Evolutionary conservation across 2,888 invertebrate genomes (phyloP).

Genomic region (Leuctra nigra): DNA sequence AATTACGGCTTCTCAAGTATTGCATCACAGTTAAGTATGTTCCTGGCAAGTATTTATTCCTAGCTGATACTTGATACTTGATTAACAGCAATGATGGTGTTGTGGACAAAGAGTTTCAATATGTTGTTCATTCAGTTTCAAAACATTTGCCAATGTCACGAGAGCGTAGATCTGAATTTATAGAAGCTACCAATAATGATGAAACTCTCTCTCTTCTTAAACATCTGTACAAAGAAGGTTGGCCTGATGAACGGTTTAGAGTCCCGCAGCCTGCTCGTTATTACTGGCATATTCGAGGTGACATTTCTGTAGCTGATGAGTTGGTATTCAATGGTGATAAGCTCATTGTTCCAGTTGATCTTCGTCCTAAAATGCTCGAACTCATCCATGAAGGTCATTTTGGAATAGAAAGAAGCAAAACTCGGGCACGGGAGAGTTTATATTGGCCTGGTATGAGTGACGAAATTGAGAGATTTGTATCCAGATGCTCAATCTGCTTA

Average conservation of each 20-base stretch:
- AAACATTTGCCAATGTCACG: constrained; percentile 7
- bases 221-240: constrained; percentile 1
- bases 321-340: constrained; percentile 8
- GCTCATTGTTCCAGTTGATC: not conserved
- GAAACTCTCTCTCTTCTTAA: not conserved
- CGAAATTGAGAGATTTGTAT: not conserved
- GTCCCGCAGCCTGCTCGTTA: not conserved
- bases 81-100: not conserved
- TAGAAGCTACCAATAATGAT: constrained; percentile 3
- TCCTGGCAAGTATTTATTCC: constrained; percentile 8
- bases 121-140: constrained; percentile 3
- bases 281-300: not conserved
- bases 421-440: not conserved
- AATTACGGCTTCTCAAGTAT: not conserved
- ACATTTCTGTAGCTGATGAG: not conserved
- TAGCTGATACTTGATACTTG: constrained; percentile 13
- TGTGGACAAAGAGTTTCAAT: constrained; percentile 2
- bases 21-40: constrained; percentile 6
- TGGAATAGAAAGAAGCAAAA: constrained; percentile 11
- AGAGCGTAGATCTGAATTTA: not conserved
- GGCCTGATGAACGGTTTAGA: not conserved
- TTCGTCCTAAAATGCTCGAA: not conserved
- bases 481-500: constrained; percentile 6
- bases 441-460: constrained; percentile 14
- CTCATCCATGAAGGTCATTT: constrained; percentile 13